These are phyloP conservation scores for Camelus dromedarius DNA, from an alignment of 2,113 vertebrate genomes.

Conservation along the genomic window DNA sequence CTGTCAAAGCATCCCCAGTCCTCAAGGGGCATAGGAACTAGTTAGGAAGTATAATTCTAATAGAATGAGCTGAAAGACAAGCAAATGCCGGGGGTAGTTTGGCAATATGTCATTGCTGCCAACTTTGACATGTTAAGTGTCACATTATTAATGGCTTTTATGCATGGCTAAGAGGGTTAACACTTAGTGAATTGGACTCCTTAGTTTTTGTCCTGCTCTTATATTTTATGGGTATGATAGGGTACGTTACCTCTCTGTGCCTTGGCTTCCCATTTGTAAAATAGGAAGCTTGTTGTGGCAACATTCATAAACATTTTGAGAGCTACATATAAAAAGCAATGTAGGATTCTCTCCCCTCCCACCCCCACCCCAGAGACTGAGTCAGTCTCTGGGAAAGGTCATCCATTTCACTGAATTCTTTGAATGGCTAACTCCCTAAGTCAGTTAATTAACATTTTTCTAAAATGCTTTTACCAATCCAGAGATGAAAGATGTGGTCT, in stretches of 20 bases:
- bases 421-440: conserved; percentile 34
- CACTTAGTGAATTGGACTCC: conserved; percentile 75
- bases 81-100: conserved; percentile 54
- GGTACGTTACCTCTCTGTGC: conserved; percentile 19
- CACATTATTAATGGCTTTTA: conserved; percentile 69
- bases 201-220: conserved; percentile 44
- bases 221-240: conserved; percentile 39
- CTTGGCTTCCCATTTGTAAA: conserved; percentile 18
- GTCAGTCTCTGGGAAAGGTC: conserved; percentile 65
- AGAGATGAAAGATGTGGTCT: background rate
- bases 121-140: conserved; percentile 69
- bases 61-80: conserved; percentile 71
- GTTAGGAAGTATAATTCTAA: conserved; percentile 61
- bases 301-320: conserved; percentile 54
- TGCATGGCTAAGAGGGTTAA: conserved; percentile 56
- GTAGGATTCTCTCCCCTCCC: background rate
- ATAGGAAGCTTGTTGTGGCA: conserved; percentile 48
- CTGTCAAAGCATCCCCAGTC: background rate
- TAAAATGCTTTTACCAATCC: conserved; percentile 42
- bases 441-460: conserved; percentile 63
- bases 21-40: conserved; percentile 39
- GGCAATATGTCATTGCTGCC: conserved; percentile 66
- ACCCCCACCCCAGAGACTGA: background rate
- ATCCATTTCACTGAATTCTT: conserved; percentile 52
- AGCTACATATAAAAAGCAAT: conserved; percentile 43